Evolutionary conservation across 2,113 vertebrate genomes (phyloP).

Genomic region (Piprites chloris): DNA sequence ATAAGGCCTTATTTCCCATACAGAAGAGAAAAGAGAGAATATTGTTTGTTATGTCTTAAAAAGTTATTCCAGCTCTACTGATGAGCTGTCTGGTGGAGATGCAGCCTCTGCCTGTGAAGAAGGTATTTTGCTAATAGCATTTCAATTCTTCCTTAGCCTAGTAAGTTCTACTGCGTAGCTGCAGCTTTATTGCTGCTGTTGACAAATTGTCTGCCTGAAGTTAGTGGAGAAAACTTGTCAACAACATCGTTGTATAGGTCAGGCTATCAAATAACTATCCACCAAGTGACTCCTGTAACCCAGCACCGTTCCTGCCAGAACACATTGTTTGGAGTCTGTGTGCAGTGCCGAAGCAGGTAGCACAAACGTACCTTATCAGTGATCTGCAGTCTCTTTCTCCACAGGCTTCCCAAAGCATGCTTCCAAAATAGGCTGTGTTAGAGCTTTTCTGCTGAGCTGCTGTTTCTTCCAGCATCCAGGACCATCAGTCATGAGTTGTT

Average conservation of each 20-base stretch:
- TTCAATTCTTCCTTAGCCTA: neutral
- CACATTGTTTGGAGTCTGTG: neutral
- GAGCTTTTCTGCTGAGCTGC: neutral
- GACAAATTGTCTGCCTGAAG: neutral
- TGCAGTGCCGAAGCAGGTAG: neutral
- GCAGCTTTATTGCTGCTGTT: neutral
- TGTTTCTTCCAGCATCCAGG: neutral
- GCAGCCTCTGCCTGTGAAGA: neutral
- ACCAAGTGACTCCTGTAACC: neutral
- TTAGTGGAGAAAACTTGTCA: neutral
- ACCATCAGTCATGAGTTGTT: neutral
- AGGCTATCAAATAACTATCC: neutral
- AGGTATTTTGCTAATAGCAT: neutral
- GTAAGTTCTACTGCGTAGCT: neutral
- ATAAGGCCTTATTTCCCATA: neutral
- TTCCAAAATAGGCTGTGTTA: neutral
- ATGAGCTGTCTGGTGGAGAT: neutral
- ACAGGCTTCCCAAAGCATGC: rapidly evolving
- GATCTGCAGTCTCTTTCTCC: neutral
- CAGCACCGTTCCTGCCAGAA: neutral
- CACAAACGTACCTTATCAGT: rapidly evolving
- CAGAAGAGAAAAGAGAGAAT: neutral
- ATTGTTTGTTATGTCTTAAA: neutral
- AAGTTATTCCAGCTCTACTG: neutral
- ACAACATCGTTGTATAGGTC: neutral